These are phyloP conservation scores for Andrena fulva DNA, from an alignment of 2,888 invertebrate species.

Conservation along the genomic window DNA sequence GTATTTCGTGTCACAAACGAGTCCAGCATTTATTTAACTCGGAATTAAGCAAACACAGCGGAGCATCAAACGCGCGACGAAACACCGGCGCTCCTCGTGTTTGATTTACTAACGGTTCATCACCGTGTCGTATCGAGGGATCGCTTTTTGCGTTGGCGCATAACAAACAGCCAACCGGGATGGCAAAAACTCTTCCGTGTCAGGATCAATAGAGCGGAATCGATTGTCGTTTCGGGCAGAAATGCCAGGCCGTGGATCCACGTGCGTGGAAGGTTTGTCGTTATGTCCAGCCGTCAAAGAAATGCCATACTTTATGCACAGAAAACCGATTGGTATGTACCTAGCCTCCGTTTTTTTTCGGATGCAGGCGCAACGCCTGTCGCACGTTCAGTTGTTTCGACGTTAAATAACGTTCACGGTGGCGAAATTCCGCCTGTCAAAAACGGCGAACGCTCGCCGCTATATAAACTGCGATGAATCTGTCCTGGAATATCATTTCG, in stretches of 20 bases:
- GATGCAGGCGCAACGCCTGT: constrained; percentile 56
- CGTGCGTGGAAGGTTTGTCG: constrained; percentile 41
- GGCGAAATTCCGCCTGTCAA: constrained; percentile 71
- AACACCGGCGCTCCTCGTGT: constrained; percentile 6
- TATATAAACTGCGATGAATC: constrained; percentile 76
- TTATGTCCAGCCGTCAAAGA: constrained; percentile 45
- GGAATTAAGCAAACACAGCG: background rate
- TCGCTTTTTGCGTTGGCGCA: constrained; percentile 15
- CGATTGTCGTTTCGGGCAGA: constrained; percentile 41
- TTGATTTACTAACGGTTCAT: constrained; percentile 23
- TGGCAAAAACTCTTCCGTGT: constrained; percentile 54
- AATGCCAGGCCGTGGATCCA: constrained; percentile 20
- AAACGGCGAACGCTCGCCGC: constrained; percentile 57
- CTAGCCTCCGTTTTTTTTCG: constrained; percentile 62
- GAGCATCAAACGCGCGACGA: background rate
- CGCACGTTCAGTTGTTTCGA: constrained; percentile 29
- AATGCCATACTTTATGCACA: constrained; percentile 61
- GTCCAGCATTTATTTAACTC: background rate
- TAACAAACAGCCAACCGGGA: background rate
- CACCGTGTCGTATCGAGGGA: constrained; percentile 1
- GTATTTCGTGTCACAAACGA: background rate
- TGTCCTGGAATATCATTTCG: constrained; percentile 74
- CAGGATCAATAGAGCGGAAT: constrained; percentile 59
- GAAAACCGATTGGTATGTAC: constrained; percentile 54
- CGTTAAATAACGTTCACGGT: constrained; percentile 75